Evolutionary conservation across 2,797 vertebrate species (phyloP).

Genomic region (Gambelia wislizenii): DNA sequence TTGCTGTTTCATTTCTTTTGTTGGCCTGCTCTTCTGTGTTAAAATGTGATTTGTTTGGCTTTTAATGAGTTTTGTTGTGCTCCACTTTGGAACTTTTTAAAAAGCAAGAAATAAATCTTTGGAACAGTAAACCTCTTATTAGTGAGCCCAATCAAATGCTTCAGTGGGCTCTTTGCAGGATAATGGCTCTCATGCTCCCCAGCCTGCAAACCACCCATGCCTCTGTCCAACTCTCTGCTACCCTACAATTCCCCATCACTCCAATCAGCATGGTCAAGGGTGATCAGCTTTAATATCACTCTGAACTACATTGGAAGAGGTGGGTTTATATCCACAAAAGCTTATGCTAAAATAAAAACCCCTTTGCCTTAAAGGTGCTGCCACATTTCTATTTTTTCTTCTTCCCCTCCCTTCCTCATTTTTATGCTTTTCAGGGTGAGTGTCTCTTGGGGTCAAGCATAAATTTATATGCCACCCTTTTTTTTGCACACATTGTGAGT

Average conservation of each 20-base stretch:
- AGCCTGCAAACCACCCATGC: too few species aligned
- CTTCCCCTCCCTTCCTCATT: not conserved
- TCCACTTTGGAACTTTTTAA: not conserved
- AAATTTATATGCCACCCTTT: not conserved
- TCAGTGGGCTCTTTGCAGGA: not conserved
- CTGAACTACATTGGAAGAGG: too few species aligned
- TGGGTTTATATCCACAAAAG: too few species aligned
- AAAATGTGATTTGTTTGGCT: too few species aligned
- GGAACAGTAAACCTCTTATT: not conserved
- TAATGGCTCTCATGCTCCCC: not conserved
- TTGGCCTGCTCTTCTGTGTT: not conserved
- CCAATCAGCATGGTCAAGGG: not conserved
- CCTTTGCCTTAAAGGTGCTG: too few species aligned
- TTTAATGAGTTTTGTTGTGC: not conserved
- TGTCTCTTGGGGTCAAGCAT: not conserved
- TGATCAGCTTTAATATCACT: not conserved
- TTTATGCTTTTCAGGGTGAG: not conserved
- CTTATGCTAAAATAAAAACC: too few species aligned
- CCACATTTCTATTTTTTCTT: too few species aligned
- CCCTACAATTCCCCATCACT: not conserved
- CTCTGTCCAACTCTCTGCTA: not conserved
- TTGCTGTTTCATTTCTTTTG: not conserved
- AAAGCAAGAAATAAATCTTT: not conserved
- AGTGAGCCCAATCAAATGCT: not conserved
- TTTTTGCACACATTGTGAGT: not conserved